phyloP scores from a whole-genome alignment of 23 tunicate species.

The Halocynthia roretzi region DNA sequence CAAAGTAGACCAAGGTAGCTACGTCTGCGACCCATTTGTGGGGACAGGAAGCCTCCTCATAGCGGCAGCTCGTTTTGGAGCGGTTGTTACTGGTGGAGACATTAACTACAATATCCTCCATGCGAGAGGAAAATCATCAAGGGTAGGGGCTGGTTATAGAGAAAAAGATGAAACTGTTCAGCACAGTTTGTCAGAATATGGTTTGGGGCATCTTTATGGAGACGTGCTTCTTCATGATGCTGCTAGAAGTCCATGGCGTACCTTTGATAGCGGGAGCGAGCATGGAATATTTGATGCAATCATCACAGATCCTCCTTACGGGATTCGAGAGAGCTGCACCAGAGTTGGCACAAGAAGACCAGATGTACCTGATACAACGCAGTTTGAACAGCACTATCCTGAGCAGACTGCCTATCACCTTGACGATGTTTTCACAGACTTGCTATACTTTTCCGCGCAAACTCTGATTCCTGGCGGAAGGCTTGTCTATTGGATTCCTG shows the following conservation, averaged over 20 bases:
- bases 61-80: slow-evolving; percentile 86
- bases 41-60: slow-evolving; percentile 94
- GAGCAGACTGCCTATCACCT: slow-evolving; percentile 85
- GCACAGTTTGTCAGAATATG: slow-evolving; percentile 53
- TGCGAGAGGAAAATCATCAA: slow-evolving; percentile 88
- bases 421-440: slow-evolving; percentile 83
- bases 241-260: slow-evolving; percentile 67
- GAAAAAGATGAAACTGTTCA: slow-evolving; percentile 78
- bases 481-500: slow-evolving; percentile 92
- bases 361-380: slow-evolving; percentile 20
- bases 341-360: slow-evolving; percentile 69
- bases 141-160: slow-evolving; percentile 78
- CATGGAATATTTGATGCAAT: slow-evolving; percentile 81
- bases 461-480: slow-evolving; percentile 64
- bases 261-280: neutral
- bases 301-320: slow-evolving; percentile 99
- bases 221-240: slow-evolving; percentile 79
- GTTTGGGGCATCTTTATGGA: slow-evolving; percentile 39
- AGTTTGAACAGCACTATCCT: slow-evolving; percentile 58
- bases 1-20: slow-evolving; percentile 22
- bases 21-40: slow-evolving; percentile 92
- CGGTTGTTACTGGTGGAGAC: slow-evolving; percentile 83
- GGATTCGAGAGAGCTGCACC: slow-evolving; percentile 77
- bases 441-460: slow-evolving; percentile 63
- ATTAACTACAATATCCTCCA: slow-evolving; percentile 88